Evolutionary conservation across 2,797 vertebrate genomes (phyloP).

Genomic region (Lithobates pipiens): DNA sequence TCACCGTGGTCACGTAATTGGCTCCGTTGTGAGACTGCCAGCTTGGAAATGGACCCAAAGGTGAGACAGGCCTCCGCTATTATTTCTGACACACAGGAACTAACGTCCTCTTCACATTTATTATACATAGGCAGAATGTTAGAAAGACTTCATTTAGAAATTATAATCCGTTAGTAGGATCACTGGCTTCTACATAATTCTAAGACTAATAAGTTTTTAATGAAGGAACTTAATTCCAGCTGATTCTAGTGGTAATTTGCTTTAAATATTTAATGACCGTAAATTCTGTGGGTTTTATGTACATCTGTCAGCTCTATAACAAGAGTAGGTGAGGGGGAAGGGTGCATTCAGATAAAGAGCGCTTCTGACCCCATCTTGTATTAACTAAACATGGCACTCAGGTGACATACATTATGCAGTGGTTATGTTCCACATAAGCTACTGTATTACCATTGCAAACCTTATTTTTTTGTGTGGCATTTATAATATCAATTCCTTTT

Average conservation of each 20-base stretch:
- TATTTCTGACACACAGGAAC: slow-evolving; percentile 32
- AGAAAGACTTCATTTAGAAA: slow-evolving; percentile 27
- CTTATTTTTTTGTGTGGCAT: background rate
- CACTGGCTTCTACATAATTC: slow-evolving; percentile 29
- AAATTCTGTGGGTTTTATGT: slow-evolving; percentile 33
- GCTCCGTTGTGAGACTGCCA: slow-evolving; percentile 27
- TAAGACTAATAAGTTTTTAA: slow-evolving; percentile 53
- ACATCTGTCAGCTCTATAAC: slow-evolving; percentile 36
- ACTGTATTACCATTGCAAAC: background rate
- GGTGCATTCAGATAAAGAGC: background rate
- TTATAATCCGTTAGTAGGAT: slow-evolving; percentile 39
- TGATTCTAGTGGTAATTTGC: slow-evolving; percentile 48
- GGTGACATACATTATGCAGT: no score
- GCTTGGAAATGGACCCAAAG: slow-evolving; percentile 56
- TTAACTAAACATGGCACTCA: background rate
- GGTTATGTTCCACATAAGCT: background rate
- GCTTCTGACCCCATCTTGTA: background rate
- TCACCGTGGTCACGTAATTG: slow-evolving; percentile 43
- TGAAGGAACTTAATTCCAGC: slow-evolving; percentile 53
- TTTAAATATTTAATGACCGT: slow-evolving; percentile 54
- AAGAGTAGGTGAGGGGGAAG: background rate
- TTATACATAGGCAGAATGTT: slow-evolving; percentile 41
- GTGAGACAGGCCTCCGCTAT: slow-evolving; percentile 37
- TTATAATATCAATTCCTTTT: no score
- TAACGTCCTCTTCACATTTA: slow-evolving; percentile 19